phyloP scores from a whole-genome alignment of 2,797 vertebrate species.

The Pagetopsis macropterus region DNA sequence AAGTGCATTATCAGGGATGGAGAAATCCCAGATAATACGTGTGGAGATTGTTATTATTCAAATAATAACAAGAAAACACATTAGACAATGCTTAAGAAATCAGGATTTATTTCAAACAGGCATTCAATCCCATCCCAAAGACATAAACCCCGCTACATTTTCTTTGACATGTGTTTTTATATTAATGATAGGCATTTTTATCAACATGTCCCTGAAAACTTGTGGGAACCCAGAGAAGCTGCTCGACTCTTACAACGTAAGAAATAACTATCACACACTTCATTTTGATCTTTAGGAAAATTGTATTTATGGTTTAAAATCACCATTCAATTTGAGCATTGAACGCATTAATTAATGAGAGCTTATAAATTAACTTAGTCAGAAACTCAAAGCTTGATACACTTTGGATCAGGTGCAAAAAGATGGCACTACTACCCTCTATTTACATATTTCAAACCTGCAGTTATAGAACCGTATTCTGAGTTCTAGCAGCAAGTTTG shows the following conservation, averaged over 20 bases:
- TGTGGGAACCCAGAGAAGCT: not conserved
- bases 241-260: not conserved
- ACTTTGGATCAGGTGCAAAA: conserved; percentile 1
- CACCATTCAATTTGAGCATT: not conserved
- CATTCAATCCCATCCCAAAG: conserved; percentile 1
- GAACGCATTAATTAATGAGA: not conserved
- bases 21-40: not conserved
- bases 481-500: not conserved
- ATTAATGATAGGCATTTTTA: not conserved
- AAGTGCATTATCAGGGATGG: too few species aligned
- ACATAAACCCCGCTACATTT: conserved; percentile 12
- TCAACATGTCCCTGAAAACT: conserved; percentile 1
- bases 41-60: not conserved
- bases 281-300: not conserved
- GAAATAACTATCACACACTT: not conserved
- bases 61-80: conserved; percentile 1
- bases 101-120: conserved; percentile 41
- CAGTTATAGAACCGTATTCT: not conserved
- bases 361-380: not conserved
- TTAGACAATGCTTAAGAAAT: not conserved
- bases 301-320: not conserved
- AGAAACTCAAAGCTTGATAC: not conserved
- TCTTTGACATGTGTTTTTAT: not conserved
- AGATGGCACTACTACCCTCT: not conserved
- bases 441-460: conserved; percentile 17